These are phyloP conservation scores for Lerema accius DNA, from an alignment of 1,140 invertebrate genomes.

Conservation along the genomic window DNA sequence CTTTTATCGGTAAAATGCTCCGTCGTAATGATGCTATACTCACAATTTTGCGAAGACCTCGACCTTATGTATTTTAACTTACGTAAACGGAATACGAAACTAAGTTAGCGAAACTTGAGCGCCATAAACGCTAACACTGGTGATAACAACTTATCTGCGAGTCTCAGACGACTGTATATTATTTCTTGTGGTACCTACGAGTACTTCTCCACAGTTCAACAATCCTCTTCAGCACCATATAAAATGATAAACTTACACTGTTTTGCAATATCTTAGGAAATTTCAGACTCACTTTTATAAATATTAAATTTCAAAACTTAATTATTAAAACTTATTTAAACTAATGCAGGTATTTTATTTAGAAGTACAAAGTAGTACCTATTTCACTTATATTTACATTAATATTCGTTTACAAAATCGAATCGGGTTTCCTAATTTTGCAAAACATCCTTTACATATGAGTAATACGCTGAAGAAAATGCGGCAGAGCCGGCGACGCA, in stretches of 20 bases:
- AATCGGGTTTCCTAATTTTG: neutral
- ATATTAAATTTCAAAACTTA: too few species aligned
- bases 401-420: neutral
- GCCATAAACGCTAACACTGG: slow-evolving; percentile 48
- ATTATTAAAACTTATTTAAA: too few species aligned
- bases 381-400: too few species aligned
- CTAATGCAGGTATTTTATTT: too few species aligned
- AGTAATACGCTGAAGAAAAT: slow-evolving; percentile 4
- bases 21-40: slow-evolving; percentile 32
- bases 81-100: slow-evolving; percentile 50
- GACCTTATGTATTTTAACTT: slow-evolving; percentile 50
- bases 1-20: slow-evolving; percentile 37
- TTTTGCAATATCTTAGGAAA: too few species aligned
- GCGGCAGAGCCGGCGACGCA: neutral
- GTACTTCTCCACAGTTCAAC: neutral
- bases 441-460: neutral
- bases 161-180: slow-evolving; percentile 42
- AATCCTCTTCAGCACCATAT: slow-evolving; percentile 2
- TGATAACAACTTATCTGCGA: slow-evolving; percentile 51
- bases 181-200: slow-evolving; percentile 31
- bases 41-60: slow-evolving; percentile 41
- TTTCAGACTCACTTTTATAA: too few species aligned
- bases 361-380: too few species aligned
- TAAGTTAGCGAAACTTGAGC: slow-evolving; percentile 46
- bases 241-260: too few species aligned